These are phyloP conservation scores for Stomorhina lunata DNA, from an alignment of 2,888 invertebrate species.

Conservation along the genomic window DNA sequence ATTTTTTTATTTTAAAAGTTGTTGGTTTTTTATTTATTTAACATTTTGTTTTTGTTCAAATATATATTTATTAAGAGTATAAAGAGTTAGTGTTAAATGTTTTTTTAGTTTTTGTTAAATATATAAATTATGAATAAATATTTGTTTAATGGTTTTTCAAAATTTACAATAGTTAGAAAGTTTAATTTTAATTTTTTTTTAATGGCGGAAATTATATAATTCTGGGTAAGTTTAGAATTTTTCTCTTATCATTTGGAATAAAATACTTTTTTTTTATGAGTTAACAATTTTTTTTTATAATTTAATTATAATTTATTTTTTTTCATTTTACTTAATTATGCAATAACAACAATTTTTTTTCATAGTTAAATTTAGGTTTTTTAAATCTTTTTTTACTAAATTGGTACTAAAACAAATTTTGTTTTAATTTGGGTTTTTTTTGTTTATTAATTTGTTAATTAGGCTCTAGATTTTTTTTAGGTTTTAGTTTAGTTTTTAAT, in stretches of 20 bases:
- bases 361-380: not conserved
- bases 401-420: constrained; percentile 52
- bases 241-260: constrained; percentile 49
- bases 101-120: constrained; percentile 4
- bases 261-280: constrained; percentile 38
- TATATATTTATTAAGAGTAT: constrained; percentile 45
- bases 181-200: constrained; percentile 28
- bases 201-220: constrained; percentile 45
- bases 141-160: constrained; percentile 34
- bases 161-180: constrained; percentile 30
- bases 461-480: not conserved
- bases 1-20: constrained; percentile 12
- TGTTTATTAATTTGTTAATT: constrained; percentile 11
- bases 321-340: constrained; percentile 16
- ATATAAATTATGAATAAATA: constrained; percentile 50
- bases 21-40: constrained; percentile 41
- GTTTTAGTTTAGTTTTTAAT: not conserved
- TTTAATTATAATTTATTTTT: constrained; percentile 44
- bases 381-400: constrained; percentile 38
- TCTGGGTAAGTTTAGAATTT: constrained; percentile 31
- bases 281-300: constrained; percentile 46
- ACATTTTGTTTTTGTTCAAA: constrained; percentile 37
- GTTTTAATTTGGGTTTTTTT: constrained; percentile 12
- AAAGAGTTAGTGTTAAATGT: constrained; percentile 41
- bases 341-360: constrained; percentile 56